Conservation (phyloP, 1,140 invertebrate species). For the Drosophila hydei region DNA sequence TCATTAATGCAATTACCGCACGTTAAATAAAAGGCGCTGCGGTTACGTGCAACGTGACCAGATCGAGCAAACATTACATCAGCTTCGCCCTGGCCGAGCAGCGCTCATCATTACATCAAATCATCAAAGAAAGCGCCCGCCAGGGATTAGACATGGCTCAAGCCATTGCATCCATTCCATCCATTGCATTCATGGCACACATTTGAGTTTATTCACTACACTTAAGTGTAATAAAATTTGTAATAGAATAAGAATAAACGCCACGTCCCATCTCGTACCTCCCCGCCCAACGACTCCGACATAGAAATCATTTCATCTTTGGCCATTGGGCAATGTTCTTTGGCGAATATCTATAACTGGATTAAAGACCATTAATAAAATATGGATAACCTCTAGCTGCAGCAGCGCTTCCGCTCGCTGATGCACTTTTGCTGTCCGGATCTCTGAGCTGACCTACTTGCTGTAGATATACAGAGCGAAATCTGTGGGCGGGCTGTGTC, state of each 20-base stretch:
- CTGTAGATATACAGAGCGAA: constrained; percentile 15
- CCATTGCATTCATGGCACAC: constrained; percentile 65
- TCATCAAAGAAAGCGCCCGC: constrained; percentile 71
- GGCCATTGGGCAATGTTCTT: constrained; percentile 45
- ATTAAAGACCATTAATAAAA: constrained; percentile 60
- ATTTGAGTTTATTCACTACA: constrained; percentile 73
- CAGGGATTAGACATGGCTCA: constrained; percentile 71
- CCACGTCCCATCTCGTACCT: neutral
- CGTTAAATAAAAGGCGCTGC: constrained; percentile 80
- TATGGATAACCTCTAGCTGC: constrained; percentile 22
- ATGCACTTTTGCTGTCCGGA: constrained; percentile 45
- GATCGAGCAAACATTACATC: constrained; percentile 79
- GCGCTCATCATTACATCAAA: constrained; percentile 28
- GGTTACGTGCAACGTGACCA: constrained; percentile 79
- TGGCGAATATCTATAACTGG: constrained; percentile 15
- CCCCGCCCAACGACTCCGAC: constrained; percentile 29
- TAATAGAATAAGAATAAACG: constrained; percentile 72
- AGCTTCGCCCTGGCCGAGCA: constrained; percentile 42
- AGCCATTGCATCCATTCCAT: constrained; percentile 24
- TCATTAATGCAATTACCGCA: constrained; percentile 80
- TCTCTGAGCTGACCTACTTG: constrained; percentile 38
- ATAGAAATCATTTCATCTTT: constrained; percentile 68
- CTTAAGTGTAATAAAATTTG: constrained; percentile 80
- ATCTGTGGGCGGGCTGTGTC: constrained; percentile 58
- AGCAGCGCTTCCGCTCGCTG: constrained; percentile 40